Evolutionary conservation across 2,113 vertebrate genomes (phyloP).

Genomic region (Xiphorhynchus elegans): DNA sequence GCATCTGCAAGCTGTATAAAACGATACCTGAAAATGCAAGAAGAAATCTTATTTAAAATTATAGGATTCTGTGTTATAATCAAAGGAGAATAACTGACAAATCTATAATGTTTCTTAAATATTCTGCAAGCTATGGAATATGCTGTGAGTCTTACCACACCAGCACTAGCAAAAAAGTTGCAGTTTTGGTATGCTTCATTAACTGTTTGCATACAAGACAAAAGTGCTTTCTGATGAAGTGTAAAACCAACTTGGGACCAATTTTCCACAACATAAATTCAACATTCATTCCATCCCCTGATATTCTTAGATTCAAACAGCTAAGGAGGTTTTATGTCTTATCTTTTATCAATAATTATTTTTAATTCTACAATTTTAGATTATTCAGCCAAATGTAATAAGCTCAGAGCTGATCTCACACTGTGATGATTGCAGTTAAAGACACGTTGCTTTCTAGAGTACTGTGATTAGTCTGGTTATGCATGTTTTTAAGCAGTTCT

Average conservation of each 20-base stretch:
- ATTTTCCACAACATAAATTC: conserved; percentile 88
- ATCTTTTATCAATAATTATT: conserved; percentile 67
- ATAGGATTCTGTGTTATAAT: not conserved
- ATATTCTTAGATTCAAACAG: conserved; percentile 69
- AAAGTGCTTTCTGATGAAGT: conserved; percentile 83
- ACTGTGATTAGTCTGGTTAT: conserved; percentile 13
- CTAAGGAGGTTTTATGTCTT: conserved; percentile 62
- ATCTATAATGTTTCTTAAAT: conserved; percentile 9
- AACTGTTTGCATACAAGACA: conserved; percentile 84
- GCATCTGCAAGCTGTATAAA: not conserved
- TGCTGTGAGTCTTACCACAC: conserved; percentile 40
- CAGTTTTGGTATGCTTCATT: conserved; percentile 79
- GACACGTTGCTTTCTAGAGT: not conserved
- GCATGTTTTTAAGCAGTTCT: not conserved
- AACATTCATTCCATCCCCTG: conserved; percentile 75
- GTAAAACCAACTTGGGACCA: conserved; percentile 84
- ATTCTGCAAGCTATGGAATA: conserved; percentile 42
- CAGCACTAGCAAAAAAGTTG: conserved; percentile 69
- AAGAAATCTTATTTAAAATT: not conserved
- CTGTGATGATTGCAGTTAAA: conserved; percentile 45
- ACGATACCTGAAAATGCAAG: not conserved
- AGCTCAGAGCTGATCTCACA: conserved; percentile 28
- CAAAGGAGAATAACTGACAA: conserved; percentile 1
- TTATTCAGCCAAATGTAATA: conserved; percentile 48
- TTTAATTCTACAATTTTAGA: conserved; percentile 61